Base-by-base conservation (phyloP, 2,797 vertebrate genomes). In the Sebastes diaconus region DNA sequence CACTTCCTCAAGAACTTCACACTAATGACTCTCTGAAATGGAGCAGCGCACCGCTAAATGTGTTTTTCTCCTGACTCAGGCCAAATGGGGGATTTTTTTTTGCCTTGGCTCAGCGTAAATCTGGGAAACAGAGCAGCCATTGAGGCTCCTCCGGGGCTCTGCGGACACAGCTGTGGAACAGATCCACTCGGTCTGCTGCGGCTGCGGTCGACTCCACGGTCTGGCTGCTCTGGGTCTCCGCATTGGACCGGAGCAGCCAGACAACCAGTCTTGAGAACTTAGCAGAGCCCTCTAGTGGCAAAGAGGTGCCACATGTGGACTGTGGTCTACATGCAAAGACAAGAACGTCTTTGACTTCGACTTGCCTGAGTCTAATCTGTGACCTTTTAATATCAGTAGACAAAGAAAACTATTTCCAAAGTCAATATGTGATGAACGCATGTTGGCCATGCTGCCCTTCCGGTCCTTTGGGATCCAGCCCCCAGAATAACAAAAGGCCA, bases 121-220 rank as follows among this genome's bases (percentile, higher is more conserved):
- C 79, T 81, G 80, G 86, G 81, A 84, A 93, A 92, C 91, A 89
- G 84, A 85, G 84, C 76, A 79, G 80, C 80, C 86, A 86, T 81
- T 92, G 85, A 93, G 88, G 79, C 86, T 87, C 46, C 7, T 39
- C 39, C 39, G 14, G 11, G 74, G 77, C 68, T 27, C 71, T 50
- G 72, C 68, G 11, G 87, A 91, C 86, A 91, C 94, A 95, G 94
- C 94, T 95, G 94, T 80, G 65, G 73, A 90, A 93, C 83, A 93
- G 89, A 93, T 94, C 87, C 32, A 27, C 88, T 76, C 78, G 59
- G 79, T 77, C 81, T 89, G 87, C 46, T 34, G 67, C 57, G 79
- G 86, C 79, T 91, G 90, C 14, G 80, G 85, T 67, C 25, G 3
- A 71, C 50, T 77, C 73, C 73, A 36, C 20, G 4, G 55, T 67